These are phyloP conservation scores for Orius insidiosus DNA, from an alignment of 1,140 invertebrate genomes.

Conservation along the genomic window DNA sequence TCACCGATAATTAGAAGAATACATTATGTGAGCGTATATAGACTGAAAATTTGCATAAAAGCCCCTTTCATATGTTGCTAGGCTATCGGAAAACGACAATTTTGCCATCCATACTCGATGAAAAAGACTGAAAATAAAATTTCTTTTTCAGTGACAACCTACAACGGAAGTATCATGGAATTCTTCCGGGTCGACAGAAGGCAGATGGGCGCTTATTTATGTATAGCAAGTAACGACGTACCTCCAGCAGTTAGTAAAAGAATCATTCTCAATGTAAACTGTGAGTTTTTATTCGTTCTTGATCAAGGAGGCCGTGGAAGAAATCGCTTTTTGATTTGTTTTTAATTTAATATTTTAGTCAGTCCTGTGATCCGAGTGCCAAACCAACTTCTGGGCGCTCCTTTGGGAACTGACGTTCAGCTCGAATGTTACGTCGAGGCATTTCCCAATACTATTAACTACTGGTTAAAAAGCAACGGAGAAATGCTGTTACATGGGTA, in stretches of 20 bases:
- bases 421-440: slow-evolving; percentile 81
- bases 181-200: slow-evolving; percentile 56
- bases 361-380: slow-evolving; percentile 73
- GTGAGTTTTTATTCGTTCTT: slow-evolving; percentile 70
- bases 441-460: slow-evolving; percentile 73
- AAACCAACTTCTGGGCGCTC: slow-evolving; percentile 72
- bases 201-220: slow-evolving; percentile 75
- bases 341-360: slow-evolving; percentile 62
- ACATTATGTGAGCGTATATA: too few relatives aligned
- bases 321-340: not conserved
- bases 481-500: slow-evolving; percentile 65
- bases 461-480: slow-evolving; percentile 60
- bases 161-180: slow-evolving; percentile 51
- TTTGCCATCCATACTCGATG: too few relatives aligned
- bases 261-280: slow-evolving; percentile 68
- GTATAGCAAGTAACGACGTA: slow-evolving; percentile 74
- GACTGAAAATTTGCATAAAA: too few relatives aligned
- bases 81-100: too few relatives aligned
- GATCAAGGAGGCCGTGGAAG: too few relatives aligned
- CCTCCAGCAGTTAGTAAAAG: slow-evolving; percentile 74
- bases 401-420: slow-evolving; percentile 64
- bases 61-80: too few relatives aligned
- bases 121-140: too few relatives aligned
- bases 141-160: slow-evolving; percentile 45
- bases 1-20: too few relatives aligned